Conservation (phyloP, 2,888 invertebrate genomes). For the Itoplectis maculator region DNA sequence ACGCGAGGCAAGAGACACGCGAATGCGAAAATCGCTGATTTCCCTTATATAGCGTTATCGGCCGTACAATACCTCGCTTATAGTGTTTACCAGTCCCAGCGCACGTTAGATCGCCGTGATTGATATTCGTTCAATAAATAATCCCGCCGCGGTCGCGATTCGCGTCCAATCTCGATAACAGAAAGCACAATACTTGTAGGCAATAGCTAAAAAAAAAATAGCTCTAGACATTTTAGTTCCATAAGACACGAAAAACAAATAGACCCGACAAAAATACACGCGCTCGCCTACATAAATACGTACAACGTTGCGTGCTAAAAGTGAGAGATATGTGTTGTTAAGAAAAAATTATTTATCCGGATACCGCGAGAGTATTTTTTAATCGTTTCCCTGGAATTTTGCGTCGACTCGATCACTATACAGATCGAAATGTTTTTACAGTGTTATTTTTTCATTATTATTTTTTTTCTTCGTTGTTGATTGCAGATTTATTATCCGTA, state of each 20-base stretch:
- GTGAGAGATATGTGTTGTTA: not conserved
- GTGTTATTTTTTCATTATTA: constrained; percentile 6
- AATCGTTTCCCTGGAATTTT: constrained; percentile 19
- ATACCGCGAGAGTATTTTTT: constrained; percentile 52
- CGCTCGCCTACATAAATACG: constrained; percentile 15
- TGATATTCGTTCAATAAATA: constrained; percentile 16
- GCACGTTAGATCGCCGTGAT: constrained; percentile 6
- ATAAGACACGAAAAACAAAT: not conserved
- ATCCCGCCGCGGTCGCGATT: constrained; percentile 21
- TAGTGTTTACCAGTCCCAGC: not conserved
- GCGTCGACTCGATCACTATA: constrained; percentile 12
- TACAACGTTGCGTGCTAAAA: constrained; percentile 18
- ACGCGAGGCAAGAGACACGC: constrained; percentile 1
- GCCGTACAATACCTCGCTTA: constrained; percentile 26
- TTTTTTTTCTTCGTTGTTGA: constrained; percentile 28
- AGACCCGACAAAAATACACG: constrained; percentile 3
- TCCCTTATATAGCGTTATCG: not conserved
- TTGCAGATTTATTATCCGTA: not conserved
- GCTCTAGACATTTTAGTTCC: constrained; percentile 15
- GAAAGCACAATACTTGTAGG: constrained; percentile 42
- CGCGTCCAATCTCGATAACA: constrained; percentile 16
- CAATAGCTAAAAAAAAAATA: constrained; percentile 13
- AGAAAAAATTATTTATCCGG: constrained; percentile 29
- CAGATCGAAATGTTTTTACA: constrained; percentile 17
- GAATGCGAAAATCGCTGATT: not conserved